These are phyloP conservation scores for Acleris emargana DNA, from an alignment of 2,888 invertebrate genomes.

Conservation along the genomic window DNA sequence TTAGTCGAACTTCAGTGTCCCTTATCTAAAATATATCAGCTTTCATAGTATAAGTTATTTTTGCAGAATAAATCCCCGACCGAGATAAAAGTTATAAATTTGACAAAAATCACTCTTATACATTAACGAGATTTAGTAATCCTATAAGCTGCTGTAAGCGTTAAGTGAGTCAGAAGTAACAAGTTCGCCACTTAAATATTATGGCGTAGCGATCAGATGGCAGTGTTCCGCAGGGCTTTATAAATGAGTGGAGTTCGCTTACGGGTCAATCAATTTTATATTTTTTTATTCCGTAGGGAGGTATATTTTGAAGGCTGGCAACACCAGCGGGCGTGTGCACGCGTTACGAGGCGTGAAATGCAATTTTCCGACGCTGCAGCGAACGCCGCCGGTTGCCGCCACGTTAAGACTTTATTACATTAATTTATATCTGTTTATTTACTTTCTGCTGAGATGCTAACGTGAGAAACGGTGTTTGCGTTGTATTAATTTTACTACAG, in stretches of 20 bases:
- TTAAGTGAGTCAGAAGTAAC: not conserved
- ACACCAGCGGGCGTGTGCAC: conserved; percentile 34
- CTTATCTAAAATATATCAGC: conserved; percentile 9
- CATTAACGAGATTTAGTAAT: not conserved
- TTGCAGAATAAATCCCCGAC: not conserved
- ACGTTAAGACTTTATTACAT: conserved; percentile 19
- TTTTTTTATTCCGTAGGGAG: conserved; percentile 1
- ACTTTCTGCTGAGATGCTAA: not conserved
- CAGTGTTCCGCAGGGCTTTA: not conserved
- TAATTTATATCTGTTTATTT: conserved; percentile 4
- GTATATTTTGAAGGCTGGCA: not conserved
- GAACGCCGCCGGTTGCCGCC: conserved; percentile 42
- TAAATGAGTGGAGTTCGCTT: not conserved
- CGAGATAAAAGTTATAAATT: not conserved
- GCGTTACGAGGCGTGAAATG: conserved; percentile 61
- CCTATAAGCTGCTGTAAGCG: not conserved
- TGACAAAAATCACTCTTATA: not conserved
- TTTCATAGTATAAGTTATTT: not conserved
- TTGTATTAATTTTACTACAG: no score
- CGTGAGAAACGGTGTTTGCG: not conserved
- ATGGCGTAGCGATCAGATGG: not conserved
- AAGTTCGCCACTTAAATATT: not conserved
- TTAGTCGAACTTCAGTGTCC: not conserved
- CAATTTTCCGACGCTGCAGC: conserved; percentile 58
- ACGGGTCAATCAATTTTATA: not conserved